These are phyloP conservation scores for Dryadula phaetusa DNA, from an alignment of 2,888 invertebrate species.

Conservation along the genomic window DNA sequence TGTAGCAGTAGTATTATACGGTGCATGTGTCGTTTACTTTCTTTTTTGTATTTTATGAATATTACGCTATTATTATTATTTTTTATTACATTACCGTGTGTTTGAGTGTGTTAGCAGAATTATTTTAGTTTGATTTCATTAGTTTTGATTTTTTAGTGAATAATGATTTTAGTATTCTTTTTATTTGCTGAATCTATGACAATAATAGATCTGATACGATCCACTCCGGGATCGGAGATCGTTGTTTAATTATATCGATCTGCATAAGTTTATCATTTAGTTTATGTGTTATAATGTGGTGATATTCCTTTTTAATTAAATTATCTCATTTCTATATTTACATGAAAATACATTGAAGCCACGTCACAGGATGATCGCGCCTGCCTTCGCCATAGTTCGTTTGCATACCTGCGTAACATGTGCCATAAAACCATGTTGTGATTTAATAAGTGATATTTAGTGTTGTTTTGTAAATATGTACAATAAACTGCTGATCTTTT, in stretches of 20 bases:
- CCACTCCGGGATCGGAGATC: slow-evolving; percentile 57
- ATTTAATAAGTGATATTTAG: slow-evolving; percentile 83
- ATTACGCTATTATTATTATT: slow-evolving; percentile 72
- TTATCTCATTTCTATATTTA: slow-evolving; percentile 51
- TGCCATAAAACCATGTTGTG: slow-evolving; percentile 84
- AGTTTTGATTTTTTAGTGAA: slow-evolving; percentile 77
- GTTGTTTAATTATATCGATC: slow-evolving; percentile 70
- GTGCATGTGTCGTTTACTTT: slow-evolving; percentile 80
- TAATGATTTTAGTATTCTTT: slow-evolving; percentile 81
- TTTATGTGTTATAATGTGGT: slow-evolving; percentile 71
- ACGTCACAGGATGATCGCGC: slow-evolving; percentile 58
- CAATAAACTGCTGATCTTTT: slow-evolving; percentile 73
- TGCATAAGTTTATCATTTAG: slow-evolving; percentile 70
- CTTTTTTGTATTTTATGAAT: slow-evolving; percentile 75
- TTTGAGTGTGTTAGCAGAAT: slow-evolving; percentile 83
- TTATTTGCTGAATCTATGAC: slow-evolving; percentile 81
- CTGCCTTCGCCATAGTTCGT: slow-evolving; percentile 48
- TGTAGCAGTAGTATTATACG: slow-evolving; percentile 79
- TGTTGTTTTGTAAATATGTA: slow-evolving; percentile 84
- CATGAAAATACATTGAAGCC: slow-evolving; percentile 68
- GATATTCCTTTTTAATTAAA: slow-evolving; percentile 71
- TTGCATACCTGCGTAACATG: slow-evolving; percentile 75
- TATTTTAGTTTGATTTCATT: slow-evolving; percentile 81
- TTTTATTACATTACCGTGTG: slow-evolving; percentile 79
- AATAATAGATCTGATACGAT: slow-evolving; percentile 85